Base-by-base conservation (phyloP, 2,888 invertebrate species). In the Cyclophora albipunctata region DNA sequence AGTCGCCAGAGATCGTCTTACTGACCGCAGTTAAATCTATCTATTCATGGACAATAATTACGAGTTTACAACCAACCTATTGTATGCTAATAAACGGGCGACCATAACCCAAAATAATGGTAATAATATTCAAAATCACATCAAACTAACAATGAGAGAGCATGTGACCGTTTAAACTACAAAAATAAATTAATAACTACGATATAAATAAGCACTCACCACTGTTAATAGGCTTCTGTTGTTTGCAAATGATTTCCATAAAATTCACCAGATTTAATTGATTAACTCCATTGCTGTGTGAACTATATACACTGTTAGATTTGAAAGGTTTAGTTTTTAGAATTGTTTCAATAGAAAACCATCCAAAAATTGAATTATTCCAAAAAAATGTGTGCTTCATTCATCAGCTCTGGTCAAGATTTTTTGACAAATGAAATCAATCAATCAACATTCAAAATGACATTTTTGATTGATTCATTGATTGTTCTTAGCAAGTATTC, bases 61-160 rank as follows among this genome's bases (percentile, higher is more conserved):
- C 67, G 66, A 71, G 66, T 73, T 67, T 66, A 71, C 20, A 20
- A 20, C 7, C 7, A 42, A 20, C 7, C 69, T 65, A 85, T 83
- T 84, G 80, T 84, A 86, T 84, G 85, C 84, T 82, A 87, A 87
- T 84, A 81, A 73, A 78, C 67, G 59, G 71, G 71, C 69, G 71
- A 75, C 72, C 73, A 78, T 73, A 78, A 78, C 78, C 20, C 77
- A 62, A 73, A 59, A 75, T 71, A 69, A 71, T 71, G 61, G 64
- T 71, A 71, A 60, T 61, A 66, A 61, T 61, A 65, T 67, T 69
- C 71, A 58, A 66, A 45, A 60, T 69, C 62, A 71, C 66, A 73
- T 73, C 65, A 70, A 68, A 71, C 71, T 64, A 65, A 67, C 65
- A 66, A 60, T 61, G 61, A 57, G 62, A 62, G 64, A 75, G 64